A percentile compares a stretch with the other conserved stretches of the same genome.
These are phyloP conservation scores for Zeuzera pyrina DNA, from an alignment of 2,888 invertebrate species.

Conservation along the genomic window DNA sequence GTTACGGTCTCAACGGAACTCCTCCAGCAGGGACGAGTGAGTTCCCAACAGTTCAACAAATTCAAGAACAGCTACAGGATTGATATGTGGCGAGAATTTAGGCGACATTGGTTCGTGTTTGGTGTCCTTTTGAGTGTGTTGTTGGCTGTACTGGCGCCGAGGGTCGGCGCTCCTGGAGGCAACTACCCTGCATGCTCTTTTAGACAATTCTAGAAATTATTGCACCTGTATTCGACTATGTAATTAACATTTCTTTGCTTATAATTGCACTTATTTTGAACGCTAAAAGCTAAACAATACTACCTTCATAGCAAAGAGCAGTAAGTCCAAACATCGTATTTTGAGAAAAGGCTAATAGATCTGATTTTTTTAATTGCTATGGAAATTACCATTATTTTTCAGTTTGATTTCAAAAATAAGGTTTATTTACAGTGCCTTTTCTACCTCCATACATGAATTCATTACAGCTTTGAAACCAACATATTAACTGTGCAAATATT, in stretches of 20 bases:
- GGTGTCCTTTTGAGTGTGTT: slow-evolving; percentile 41
- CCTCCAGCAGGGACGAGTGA: slow-evolving; percentile 11
- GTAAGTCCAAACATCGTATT: too few relatives aligned
- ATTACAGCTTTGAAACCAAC: too few relatives aligned
- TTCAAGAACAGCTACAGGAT: slow-evolving; percentile 26
- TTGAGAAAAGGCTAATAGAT: too few relatives aligned
- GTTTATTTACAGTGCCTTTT: too few relatives aligned
- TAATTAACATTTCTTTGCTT: slow-evolving; percentile 4
- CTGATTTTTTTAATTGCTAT: too few relatives aligned
- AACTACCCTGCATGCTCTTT: slow-evolving; percentile 49
- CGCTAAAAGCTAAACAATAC: too few relatives aligned
- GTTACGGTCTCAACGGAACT: slow-evolving; percentile 16
- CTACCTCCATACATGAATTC: too few relatives aligned
- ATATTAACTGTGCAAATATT: too few relatives aligned
- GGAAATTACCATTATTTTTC: too few relatives aligned
- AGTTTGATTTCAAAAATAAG: too few relatives aligned
- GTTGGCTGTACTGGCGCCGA: slow-evolving; percentile 43
- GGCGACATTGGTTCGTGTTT: slow-evolving; percentile 41
- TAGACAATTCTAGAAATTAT: slow-evolving; percentile 53
- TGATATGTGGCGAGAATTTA: slow-evolving; percentile 37
- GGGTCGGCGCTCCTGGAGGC: slow-evolving; percentile 55
- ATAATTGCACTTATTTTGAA: slow-evolving; percentile 1
- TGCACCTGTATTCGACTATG: slow-evolving; percentile 32
- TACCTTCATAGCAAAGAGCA: too few relatives aligned
- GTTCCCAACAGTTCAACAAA: slow-evolving; percentile 8